phyloP scores from a whole-genome alignment of 2,113 vertebrate species.

The Diglossa brunneiventris region DNA sequence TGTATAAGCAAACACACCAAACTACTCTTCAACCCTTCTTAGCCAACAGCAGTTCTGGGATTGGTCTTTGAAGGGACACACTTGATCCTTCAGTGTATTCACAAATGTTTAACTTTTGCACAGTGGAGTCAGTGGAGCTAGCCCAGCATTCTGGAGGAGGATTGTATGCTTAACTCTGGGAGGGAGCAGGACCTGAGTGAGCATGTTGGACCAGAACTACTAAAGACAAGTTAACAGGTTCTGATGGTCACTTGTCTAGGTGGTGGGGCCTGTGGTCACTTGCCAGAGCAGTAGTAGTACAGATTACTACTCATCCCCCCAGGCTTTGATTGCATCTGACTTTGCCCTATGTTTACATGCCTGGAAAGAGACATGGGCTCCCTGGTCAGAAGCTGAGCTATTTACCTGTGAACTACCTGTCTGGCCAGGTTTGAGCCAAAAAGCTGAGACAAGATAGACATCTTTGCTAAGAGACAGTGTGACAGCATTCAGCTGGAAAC shows the following conservation, averaged over 20 bases:
- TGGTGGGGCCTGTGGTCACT: not conserved
- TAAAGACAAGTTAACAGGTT: not conserved
- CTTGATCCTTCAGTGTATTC: not conserved
- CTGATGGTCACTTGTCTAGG: not conserved
- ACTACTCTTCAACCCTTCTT: not conserved
- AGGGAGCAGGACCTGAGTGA: not conserved
- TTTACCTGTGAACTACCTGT: not conserved
- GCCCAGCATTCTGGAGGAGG: not conserved
- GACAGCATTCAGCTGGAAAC: not conserved
- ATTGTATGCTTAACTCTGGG: not conserved
- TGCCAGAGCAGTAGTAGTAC: not conserved
- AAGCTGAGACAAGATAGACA: not conserved
- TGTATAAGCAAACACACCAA: not conserved
- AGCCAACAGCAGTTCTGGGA: not conserved
- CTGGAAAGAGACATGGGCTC: not conserved
- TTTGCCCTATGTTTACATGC: not conserved
- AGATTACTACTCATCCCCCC: not conserved
- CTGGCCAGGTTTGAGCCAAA: not conserved
- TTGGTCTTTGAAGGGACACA: not conserved
- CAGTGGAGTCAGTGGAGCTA: not conserved
- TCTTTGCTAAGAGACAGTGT: not conserved
- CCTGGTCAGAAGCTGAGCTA: not conserved
- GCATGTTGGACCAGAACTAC: not conserved
- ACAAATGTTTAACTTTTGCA: not conserved
- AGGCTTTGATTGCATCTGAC: not conserved